phyloP scores from a whole-genome alignment of 2,113 vertebrate species.

The Paramisgurnus dabryanus region DNA sequence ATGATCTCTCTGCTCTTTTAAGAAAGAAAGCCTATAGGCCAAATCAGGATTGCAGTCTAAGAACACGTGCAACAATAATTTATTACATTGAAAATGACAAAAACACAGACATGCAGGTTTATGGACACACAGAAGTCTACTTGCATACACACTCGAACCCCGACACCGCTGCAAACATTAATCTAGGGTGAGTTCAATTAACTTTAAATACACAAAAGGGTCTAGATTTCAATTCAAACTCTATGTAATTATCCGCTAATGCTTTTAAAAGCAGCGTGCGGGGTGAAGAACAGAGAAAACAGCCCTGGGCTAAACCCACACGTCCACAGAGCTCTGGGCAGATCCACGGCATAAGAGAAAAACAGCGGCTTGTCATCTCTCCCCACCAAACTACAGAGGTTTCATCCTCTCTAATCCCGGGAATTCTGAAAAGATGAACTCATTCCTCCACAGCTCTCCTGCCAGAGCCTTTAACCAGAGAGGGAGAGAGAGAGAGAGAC shows the following conservation, averaged over 20 bases:
- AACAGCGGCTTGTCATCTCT: slow-evolving; percentile 71
- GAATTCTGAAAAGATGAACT: slow-evolving; percentile 72
- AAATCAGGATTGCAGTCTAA: neutral
- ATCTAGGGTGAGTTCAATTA: slow-evolving; percentile 57
- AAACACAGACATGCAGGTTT: neutral
- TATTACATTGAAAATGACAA: neutral
- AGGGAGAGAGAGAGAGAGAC: slow-evolving; percentile 45
- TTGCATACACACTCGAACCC: neutral
- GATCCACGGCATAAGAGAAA: slow-evolving; percentile 42
- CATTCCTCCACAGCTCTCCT: slow-evolving; percentile 62
- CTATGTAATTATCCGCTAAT: slow-evolving; percentile 69
- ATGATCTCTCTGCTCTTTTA: neutral
- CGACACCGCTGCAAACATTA: slow-evolving; percentile 24
- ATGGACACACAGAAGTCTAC: neutral
- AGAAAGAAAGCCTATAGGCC: neutral
- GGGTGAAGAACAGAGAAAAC: slow-evolving; percentile 50
- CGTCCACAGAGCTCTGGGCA: slow-evolving; percentile 31
- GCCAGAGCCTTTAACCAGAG: slow-evolving; percentile 64
- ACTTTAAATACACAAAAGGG: slow-evolving; percentile 67
- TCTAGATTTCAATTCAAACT: slow-evolving; percentile 66
- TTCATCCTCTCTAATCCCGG: slow-evolving; percentile 68
- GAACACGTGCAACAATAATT: neutral
- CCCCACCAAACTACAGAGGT: slow-evolving; percentile 68
- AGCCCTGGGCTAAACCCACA: slow-evolving; percentile 43
- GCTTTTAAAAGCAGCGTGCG: slow-evolving; percentile 69